Conservation (phyloP, 1,140 invertebrate species). For the Aphelinus certus region DNA sequence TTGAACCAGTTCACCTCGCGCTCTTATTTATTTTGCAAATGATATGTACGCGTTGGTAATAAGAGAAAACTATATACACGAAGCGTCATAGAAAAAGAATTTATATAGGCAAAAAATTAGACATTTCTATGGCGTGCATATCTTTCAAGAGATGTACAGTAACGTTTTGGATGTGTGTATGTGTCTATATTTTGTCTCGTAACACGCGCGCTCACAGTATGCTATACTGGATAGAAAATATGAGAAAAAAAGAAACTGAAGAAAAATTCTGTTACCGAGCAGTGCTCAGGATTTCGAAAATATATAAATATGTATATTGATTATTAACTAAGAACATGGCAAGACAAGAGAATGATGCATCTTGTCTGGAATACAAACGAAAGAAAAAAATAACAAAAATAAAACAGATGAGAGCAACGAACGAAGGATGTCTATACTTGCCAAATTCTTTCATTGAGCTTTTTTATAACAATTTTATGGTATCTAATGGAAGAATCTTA, state of each 20-base stretch:
- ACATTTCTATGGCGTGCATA: conserved; percentile 54
- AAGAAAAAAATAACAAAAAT: conserved; percentile 9
- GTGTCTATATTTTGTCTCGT: conserved; percentile 54
- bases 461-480: too few species aligned
- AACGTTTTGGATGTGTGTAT: conserved; percentile 56
- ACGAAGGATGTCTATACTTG: too few species aligned
- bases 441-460: too few species aligned
- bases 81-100: conserved; percentile 1
- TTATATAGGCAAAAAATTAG: conserved; percentile 29
- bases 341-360: too few species aligned
- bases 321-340: too few species aligned
- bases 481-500: too few species aligned
- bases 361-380: conserved; percentile 17
- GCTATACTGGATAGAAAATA: too few species aligned
- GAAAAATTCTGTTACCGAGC: neutral
- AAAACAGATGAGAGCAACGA: too few species aligned
- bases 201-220: neutral
- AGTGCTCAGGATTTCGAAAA: conserved; percentile 13
- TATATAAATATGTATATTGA: too few species aligned
- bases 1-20: neutral
- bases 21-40: neutral
- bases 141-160: conserved; percentile 52
- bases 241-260: too few species aligned
- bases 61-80: conserved; percentile 34
- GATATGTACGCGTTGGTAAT: conserved; percentile 22